These are phyloP conservation scores for Plebejus anna DNA, from an alignment of 2,888 invertebrate species.

Conservation along the genomic window DNA sequence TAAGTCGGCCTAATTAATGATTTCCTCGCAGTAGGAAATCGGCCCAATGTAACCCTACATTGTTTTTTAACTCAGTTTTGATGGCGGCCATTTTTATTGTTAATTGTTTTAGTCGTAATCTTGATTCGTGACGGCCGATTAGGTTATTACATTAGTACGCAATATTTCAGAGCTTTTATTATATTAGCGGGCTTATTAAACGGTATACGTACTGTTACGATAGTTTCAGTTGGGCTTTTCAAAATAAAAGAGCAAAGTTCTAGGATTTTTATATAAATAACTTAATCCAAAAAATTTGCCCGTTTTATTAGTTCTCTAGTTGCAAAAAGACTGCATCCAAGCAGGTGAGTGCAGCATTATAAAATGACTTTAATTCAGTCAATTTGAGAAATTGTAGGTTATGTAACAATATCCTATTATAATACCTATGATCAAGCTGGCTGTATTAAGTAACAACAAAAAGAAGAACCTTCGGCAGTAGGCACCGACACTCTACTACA, in stretches of 20 bases:
- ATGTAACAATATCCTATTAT: too few relatives aligned
- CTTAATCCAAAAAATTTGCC: too few relatives aligned
- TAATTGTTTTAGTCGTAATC: constrained; percentile 21
- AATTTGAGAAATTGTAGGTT: too few relatives aligned
- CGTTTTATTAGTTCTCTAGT: too few relatives aligned
- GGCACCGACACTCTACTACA: too few relatives aligned
- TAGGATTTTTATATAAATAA: too few relatives aligned
- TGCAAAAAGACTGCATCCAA: not conserved
- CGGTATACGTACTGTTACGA: not conserved
- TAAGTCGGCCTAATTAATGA: constrained; percentile 74
- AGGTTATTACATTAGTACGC: constrained; percentile 18
- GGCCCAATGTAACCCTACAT: constrained; percentile 37
- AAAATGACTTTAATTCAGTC: too few relatives aligned
- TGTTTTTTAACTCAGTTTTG: constrained; percentile 31
- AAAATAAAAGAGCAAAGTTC: not conserved
- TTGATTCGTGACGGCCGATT: not conserved
- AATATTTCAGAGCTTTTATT: not conserved
- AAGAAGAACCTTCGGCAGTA: too few relatives aligned
- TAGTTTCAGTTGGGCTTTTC: not conserved
- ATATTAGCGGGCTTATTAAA: not conserved
- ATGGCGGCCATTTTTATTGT: constrained; percentile 32
- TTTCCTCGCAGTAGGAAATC: constrained; percentile 60
- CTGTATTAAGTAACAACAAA: too few relatives aligned
- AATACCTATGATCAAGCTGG: too few relatives aligned
- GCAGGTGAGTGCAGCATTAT: too few relatives aligned